Base-by-base conservation (phyloP, 2,797 vertebrate genomes). In the Ctenopoma kingsleyae region DNA sequence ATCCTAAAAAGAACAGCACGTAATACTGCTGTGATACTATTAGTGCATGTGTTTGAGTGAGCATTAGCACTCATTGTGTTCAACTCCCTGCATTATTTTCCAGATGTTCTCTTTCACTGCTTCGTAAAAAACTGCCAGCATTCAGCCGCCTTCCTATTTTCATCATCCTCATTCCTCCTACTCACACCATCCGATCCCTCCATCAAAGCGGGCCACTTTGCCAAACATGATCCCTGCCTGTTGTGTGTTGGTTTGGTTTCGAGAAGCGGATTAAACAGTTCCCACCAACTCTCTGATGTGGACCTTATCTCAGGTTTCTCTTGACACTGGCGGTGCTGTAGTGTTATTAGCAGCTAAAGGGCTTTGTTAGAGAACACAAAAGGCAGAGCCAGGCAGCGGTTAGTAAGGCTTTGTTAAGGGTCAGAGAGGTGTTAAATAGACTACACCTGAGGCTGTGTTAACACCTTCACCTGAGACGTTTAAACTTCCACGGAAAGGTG, bases 361-460 rank as follows among this genome's bases (percentile, higher is more conserved):
- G 83, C 90, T 91, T 94, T 94, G 93, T 94, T 84, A 89, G 57
- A 71, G 68, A 86, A 81, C 86, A 95, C 93, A 94, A 94, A 93
- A 87, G 84, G 67, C 62, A 79, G 81, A 85, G 84, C 87, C 85
- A 84, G 85, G 88, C 80, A 81, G 90, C 85, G 89, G 87, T 92
- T 91, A 92, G 91, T 69, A n/a, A 23, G 75, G 81, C 91, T 92
- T 94, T 94, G 91, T 90, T 76, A 88, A 80, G 85, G 89, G 89
- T 90, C 89, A 89, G 69, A 77, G 85, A 90, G 87, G 90, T 93
- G 90, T 91, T 90, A 91, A 93, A 92, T 84, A 82, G 83, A 89
- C 80, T 88, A 76, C 85, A 93, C 91, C 91, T 93, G 76, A 59
- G 85, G 87, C 62, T 48, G 65, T 88, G 87, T 90, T 91, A 89